These are phyloP conservation scores for Pseudopipra pipra DNA, from an alignment of 2,113 vertebrate genomes.

Conservation along the genomic window DNA sequence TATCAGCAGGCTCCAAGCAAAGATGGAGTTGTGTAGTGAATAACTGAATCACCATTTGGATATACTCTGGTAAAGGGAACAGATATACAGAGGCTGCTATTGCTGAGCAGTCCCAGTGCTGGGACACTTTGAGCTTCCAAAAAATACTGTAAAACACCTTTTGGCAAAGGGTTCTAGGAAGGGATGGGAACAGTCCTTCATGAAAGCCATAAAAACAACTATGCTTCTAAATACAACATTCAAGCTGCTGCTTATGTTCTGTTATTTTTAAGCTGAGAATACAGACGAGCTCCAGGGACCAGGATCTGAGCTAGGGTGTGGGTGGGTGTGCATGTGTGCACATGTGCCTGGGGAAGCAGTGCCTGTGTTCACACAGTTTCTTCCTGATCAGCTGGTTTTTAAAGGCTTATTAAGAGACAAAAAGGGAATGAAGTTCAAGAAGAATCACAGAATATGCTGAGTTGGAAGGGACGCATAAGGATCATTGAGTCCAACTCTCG, in stretches of 20 bases:
- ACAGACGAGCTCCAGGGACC: not conserved
- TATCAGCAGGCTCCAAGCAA: not conserved
- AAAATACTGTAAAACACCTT: not conserved
- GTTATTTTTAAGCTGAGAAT: not conserved
- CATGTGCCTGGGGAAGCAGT: not conserved
- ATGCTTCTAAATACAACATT: not conserved
- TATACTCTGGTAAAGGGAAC: not conserved
- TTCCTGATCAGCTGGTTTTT: not conserved
- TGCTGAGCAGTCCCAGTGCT: not conserved
- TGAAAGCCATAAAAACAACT: not conserved
- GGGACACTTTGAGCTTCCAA: not conserved
- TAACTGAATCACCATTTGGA: not conserved
- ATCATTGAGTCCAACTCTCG: not conserved
- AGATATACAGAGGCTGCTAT: not conserved
- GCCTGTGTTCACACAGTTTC: not conserved
- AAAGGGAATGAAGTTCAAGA: not conserved
- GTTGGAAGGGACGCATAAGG: not conserved
- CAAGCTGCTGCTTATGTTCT: not conserved
- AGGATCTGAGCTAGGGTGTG: not conserved
- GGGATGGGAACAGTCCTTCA: not conserved
- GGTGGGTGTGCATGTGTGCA: not conserved
- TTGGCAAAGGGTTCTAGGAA: not conserved
- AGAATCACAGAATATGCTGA: not conserved
- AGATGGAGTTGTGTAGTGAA: not conserved
- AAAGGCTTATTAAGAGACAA: not conserved